Conservation (phyloP, 2,888 invertebrate species). For the Conistra vaccinii region DNA sequence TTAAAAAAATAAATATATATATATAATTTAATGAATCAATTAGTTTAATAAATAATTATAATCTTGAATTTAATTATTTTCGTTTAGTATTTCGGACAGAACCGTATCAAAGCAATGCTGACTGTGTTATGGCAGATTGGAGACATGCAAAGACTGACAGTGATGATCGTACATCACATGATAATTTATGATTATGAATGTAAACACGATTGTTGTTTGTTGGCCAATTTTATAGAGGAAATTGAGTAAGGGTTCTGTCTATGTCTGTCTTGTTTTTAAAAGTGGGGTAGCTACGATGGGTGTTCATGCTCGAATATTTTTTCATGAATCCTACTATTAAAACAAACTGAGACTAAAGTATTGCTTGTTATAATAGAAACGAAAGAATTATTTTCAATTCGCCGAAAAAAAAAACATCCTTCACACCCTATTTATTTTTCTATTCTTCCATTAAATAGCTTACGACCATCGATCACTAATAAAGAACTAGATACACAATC, state of each 20-base stretch:
- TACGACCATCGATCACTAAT: not conserved
- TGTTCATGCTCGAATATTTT: not conserved
- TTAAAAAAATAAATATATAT: no score
- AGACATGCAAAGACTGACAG: conserved; percentile 34
- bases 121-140: conserved; percentile 22
- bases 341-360: not conserved
- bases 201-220: conserved; percentile 28
- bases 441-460: not conserved
- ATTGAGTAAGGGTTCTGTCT: conserved; percentile 40
- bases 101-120: not conserved
- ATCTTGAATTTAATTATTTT: no score
- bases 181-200: conserved; percentile 39
- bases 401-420: no score
- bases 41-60: no score
- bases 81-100: not conserved
- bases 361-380: not conserved
- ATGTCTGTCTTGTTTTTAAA: not conserved
- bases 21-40: no score
- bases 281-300: not conserved
- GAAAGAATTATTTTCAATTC: no score
- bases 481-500: no score
- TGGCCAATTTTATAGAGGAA: not conserved
- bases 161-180: conserved; percentile 10
- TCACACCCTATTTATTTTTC: not conserved
- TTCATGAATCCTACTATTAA: not conserved